phyloP scores from a whole-genome alignment of 2,797 vertebrate species.

The Anguilla megastoma region DNA sequence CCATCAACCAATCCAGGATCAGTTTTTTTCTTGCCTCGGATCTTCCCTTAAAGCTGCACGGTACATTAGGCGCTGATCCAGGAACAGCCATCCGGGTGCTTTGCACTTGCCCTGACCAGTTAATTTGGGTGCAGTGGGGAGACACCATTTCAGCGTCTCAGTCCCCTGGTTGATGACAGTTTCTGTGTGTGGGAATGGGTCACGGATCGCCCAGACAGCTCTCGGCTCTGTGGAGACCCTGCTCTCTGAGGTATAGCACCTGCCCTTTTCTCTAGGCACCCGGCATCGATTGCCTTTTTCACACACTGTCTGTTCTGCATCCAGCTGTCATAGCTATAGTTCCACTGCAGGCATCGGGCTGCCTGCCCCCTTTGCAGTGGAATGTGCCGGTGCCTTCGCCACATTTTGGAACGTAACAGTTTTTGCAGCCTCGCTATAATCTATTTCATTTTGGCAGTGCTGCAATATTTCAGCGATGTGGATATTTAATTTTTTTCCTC shows the following conservation, averaged over 20 bases:
- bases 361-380: slow-evolving; percentile 30
- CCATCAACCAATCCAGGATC: background rate
- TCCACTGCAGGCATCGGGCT: slow-evolving; percentile 27
- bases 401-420: slow-evolving; percentile 41
- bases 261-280: slow-evolving; percentile 62
- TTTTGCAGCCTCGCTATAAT: slow-evolving; percentile 36
- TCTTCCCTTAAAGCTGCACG: background rate
- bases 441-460: slow-evolving; percentile 37
- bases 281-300: slow-evolving; percentile 58
- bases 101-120: background rate
- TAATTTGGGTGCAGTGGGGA: background rate
- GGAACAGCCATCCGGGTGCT: background rate
- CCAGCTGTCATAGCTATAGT: slow-evolving; percentile 49
- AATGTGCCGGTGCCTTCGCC: slow-evolving; percentile 32
- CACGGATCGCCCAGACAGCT: slow-evolving; percentile 30
- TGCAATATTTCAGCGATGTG: slow-evolving; percentile 33
- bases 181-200: background rate
- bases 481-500: background rate
- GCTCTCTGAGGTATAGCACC: slow-evolving; percentile 55
- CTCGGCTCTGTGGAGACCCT: slow-evolving; percentile 57
- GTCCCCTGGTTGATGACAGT: background rate
- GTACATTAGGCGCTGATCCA: background rate
- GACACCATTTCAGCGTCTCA: background rate
- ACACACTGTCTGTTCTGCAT: slow-evolving; percentile 53
- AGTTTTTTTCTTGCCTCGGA: background rate